These are phyloP conservation scores for Buceros bicornis DNA, from an alignment of 2,797 vertebrate genomes.

Conservation along the genomic window DNA sequence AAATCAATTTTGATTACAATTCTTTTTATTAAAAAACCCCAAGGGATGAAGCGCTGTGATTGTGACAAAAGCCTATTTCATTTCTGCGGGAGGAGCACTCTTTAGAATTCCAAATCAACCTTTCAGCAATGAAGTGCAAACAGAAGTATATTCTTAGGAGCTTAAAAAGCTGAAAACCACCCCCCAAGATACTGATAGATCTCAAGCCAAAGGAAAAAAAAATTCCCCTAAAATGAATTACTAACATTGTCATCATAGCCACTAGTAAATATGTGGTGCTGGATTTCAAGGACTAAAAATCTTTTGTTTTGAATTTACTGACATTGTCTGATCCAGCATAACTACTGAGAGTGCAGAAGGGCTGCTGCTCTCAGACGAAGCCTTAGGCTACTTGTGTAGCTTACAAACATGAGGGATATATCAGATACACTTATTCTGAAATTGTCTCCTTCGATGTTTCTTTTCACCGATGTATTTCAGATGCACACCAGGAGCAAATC, in stretches of 20 bases:
- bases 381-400: not conserved
- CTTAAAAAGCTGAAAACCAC: not conserved
- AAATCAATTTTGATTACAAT: constrained; percentile 21
- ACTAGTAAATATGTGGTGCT: not conserved
- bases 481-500: not conserved
- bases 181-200: not conserved
- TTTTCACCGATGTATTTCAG: not conserved
- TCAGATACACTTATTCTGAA: not conserved
- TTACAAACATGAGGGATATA: not conserved
- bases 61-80: not conserved
- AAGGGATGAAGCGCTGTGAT: not conserved
- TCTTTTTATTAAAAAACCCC: not conserved
- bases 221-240: not conserved
- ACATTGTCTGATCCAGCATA: not conserved
- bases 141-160: not conserved
- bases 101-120: not conserved
- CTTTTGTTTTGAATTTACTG: constrained; percentile 12
- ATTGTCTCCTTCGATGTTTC: accelerated
- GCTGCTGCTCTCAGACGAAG: constrained; percentile 8
- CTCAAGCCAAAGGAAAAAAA: not conserved
- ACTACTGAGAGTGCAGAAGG: not conserved
- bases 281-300: constrained; percentile 14
- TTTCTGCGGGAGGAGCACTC: not conserved
- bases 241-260: not conserved
- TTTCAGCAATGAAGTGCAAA: not conserved